A percentile compares a stretch with the other conserved stretches of the same genome.
phyloP scores from a whole-genome alignment of 1,140 invertebrate genomes.

The Medauroidea extradentata region DNA sequence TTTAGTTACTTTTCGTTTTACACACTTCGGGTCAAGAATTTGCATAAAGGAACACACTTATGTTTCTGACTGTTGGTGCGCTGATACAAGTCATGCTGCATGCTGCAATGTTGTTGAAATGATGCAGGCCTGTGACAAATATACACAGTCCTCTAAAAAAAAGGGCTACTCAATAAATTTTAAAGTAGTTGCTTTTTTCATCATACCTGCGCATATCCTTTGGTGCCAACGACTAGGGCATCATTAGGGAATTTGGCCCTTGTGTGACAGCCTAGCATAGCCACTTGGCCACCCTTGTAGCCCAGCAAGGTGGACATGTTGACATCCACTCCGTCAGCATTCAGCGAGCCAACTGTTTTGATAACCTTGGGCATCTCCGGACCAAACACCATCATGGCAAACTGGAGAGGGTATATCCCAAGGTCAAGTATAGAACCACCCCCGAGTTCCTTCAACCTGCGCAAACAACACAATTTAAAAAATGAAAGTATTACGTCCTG shows the following conservation, averaged over 20 bases:
- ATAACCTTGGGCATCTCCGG: constrained; percentile 49
- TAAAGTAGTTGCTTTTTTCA: too few species aligned
- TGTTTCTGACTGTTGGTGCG: too few species aligned
- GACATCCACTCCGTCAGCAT: constrained; percentile 63
- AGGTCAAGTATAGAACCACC: constrained; percentile 79
- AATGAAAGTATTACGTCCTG: too few species aligned
- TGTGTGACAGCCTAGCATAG: constrained; percentile 54
- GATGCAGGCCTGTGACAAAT: too few species aligned
- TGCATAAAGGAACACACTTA: too few species aligned
- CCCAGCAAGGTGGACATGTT: constrained; percentile 56
- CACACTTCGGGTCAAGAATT: too few species aligned
- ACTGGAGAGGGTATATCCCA: constrained; percentile 78
- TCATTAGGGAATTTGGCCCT: constrained; percentile 55
- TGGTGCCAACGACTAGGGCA: constrained; percentile 62
- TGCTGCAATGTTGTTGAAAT: too few species aligned
- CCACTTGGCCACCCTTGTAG: constrained; percentile 59
- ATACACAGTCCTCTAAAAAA: too few species aligned
- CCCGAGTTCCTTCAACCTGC: constrained; percentile 53
- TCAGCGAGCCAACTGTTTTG: constrained; percentile 57
- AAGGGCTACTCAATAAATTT: too few species aligned
- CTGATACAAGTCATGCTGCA: too few species aligned
- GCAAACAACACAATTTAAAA: too few species aligned
- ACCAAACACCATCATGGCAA: constrained; percentile 64
- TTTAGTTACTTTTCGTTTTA: too few species aligned
- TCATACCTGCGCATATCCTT: constrained; percentile 57